Conservation (phyloP, 2,797 vertebrate genomes). For the Platyrinchus mystaceus region DNA sequence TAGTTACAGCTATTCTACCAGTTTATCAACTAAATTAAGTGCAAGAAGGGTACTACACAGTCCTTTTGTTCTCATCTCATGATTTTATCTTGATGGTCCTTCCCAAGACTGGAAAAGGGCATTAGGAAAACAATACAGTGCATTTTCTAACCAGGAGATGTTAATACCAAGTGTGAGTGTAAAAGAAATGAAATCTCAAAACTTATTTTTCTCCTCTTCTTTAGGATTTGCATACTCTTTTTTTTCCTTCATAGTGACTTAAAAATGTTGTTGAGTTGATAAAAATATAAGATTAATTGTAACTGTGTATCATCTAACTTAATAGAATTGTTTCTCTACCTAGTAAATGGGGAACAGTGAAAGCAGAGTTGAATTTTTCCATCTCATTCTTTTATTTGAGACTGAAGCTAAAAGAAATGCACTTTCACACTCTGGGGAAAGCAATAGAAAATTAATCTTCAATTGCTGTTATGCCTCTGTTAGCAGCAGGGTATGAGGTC, state of each 20-base stretch:
- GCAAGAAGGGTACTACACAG: neutral
- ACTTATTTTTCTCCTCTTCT: neutral
- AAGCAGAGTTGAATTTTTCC: neutral
- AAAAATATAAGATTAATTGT: neutral
- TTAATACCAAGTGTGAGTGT: neutral
- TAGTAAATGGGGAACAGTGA: neutral
- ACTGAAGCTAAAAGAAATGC: neutral
- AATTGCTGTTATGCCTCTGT: conserved; percentile 5
- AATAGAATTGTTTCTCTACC: neutral
- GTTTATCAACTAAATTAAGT: neutral
- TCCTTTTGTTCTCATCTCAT: neutral
- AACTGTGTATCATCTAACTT: neutral
- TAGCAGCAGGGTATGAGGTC: conserved; percentile 17
- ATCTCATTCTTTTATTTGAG: neutral
- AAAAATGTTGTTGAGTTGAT: neutral
- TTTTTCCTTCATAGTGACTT: neutral
- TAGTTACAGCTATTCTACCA: neutral
- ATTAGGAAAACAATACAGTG: neutral
- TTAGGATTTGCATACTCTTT: neutral
- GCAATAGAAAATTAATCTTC: conserved; percentile 46
- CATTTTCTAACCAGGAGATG: neutral
- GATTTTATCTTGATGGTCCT: neutral
- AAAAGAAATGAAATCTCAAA: conserved; percentile 29
- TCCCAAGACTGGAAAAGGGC: neutral
- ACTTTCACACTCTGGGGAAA: conserved; percentile 10